Evolutionary conservation across 2,113 vertebrate species (phyloP).

Genomic region (Lagopus muta): DNA sequence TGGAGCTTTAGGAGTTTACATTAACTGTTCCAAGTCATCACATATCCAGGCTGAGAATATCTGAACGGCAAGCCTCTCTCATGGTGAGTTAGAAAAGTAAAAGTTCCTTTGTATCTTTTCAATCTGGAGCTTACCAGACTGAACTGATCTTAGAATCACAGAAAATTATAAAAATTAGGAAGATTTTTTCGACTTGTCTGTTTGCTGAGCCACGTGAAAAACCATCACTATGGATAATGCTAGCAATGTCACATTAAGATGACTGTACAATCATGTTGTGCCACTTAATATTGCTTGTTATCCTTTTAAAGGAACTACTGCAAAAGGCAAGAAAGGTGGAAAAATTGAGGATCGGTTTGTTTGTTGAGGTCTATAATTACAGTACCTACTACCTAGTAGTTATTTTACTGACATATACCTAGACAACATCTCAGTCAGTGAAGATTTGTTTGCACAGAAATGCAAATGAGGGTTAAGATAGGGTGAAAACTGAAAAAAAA

Average conservation of each 20-base stretch:
- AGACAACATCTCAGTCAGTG: background rate
- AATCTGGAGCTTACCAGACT: background rate
- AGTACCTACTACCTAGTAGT: background rate
- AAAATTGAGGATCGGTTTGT: background rate
- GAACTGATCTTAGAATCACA: background rate
- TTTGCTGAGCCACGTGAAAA: background rate
- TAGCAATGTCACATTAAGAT: fast-evolving
- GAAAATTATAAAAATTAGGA: background rate
- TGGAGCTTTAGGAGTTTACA: background rate
- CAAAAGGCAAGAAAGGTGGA: background rate
- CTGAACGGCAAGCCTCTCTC: background rate
- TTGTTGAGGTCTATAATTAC: background rate
- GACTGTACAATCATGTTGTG: background rate
- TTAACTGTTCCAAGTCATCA: background rate
- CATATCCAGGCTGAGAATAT: background rate
- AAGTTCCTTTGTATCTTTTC: background rate
- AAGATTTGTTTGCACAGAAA: background rate
- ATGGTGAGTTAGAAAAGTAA: background rate
- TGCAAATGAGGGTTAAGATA: background rate
- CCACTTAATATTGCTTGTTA: background rate
- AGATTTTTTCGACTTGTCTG: background rate
- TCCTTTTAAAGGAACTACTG: background rate
- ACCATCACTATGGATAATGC: background rate
- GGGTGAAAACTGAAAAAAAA: background rate
- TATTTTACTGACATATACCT: background rate